Evolutionary conservation across 2,888 invertebrate genomes (phyloP), one percentile per base, ranked within the genome.

Genomic region (Venusia cambrica): DNA sequence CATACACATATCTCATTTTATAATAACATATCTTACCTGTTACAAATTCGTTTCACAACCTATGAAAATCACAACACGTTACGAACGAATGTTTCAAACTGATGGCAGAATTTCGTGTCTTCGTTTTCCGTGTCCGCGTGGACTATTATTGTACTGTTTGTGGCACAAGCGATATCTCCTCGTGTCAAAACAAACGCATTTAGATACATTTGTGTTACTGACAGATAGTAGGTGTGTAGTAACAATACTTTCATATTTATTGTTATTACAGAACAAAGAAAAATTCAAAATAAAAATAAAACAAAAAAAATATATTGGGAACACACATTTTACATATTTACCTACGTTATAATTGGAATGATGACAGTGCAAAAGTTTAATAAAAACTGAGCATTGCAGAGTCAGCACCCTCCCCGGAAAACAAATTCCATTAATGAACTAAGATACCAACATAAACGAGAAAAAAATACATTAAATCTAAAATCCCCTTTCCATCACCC

Each of bases 11-110:
- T n/a, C n/a, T n/a, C n/a, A n/a, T n/a, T n/a, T n/a, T n/a, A n/a
- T n/a, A n/a, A n/a, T n/a, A n/a, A n/a, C n/a, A n/a, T n/a, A n/a
- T n/a, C n/a, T n/a, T n/a, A n/a, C n/a, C n/a, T n/a, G n/a, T n/a
- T n/a, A 35, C 22, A 38, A 29, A 26, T 20, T 25, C 20, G 5
- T 13, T 27, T 5, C 9, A 28, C 21, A 14, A 7, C 36, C 31
- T 32, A 6, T 22, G 19, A 40, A 45, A 45, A 38, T 39, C 39
- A 48, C 43, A 49, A 51, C 48, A 19, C 36, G 32, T 35, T 27
- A 42, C 61, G 61, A 57, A 52, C 47, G 65, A 57, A 61, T 61
- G 70, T 68, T 63, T 52, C 64, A 45, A 63, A 75, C 72, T 72
- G 68, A 38, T 66, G 60, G 30, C 57, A 58, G 54, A 70, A 52